phyloP scores from a whole-genome alignment of 2,797 vertebrate species.

The Phoeniculus purpureus region DNA sequence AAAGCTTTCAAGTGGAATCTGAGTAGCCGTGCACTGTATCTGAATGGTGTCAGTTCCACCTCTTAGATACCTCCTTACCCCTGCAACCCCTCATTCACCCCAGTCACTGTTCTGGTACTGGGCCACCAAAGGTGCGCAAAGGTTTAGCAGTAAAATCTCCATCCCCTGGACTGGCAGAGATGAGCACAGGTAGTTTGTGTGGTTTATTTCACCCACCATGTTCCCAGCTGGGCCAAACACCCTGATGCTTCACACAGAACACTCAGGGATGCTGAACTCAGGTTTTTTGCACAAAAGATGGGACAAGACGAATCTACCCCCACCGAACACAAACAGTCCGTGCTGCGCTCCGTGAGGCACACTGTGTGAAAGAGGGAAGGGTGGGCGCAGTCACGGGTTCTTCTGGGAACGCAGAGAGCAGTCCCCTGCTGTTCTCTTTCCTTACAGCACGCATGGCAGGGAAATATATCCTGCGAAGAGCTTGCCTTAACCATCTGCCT shows the following conservation, averaged over 20 bases:
- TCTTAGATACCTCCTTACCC: background rate
- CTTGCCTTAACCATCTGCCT: background rate
- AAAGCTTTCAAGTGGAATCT: slow-evolving; percentile 29
- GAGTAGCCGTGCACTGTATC: background rate
- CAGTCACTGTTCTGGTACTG: background rate
- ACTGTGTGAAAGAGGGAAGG: background rate
- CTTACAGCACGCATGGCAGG: background rate
- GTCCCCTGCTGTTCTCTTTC: background rate
- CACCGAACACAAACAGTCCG: background rate
- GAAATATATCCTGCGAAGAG: background rate
- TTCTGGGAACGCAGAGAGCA: background rate
- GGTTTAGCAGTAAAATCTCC: background rate
- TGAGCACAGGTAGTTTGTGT: background rate
- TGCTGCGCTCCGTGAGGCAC: background rate
- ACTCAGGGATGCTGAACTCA: background rate
- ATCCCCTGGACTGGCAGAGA: background rate
- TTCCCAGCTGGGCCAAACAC: background rate
- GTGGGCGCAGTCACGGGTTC: background rate
- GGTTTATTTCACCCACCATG: background rate
- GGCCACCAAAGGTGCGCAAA: background rate
- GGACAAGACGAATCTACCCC: background rate
- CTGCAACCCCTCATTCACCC: background rate
- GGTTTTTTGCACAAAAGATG: background rate
- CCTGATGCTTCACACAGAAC: background rate
- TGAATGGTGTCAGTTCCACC: background rate